These are phyloP conservation scores for Nineta flava DNA, from an alignment of 2,888 invertebrate species.

Conservation along the genomic window DNA sequence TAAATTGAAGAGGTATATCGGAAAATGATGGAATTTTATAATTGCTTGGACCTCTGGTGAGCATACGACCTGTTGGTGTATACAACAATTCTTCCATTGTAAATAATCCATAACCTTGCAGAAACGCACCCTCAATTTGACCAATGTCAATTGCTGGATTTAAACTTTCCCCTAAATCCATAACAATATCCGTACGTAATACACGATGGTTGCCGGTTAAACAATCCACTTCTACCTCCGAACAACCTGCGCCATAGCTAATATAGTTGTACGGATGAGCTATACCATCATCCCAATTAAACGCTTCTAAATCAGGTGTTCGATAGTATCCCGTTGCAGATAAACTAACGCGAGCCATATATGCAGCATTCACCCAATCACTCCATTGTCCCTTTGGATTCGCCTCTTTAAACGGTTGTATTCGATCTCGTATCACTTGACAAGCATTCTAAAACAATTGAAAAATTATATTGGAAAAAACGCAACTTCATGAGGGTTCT, in stretches of 20 bases:
- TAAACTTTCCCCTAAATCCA: conserved; percentile 89
- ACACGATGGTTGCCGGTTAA: conserved; percentile 88
- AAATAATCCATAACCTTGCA: conserved; percentile 88
- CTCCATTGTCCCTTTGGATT: conserved; percentile 73
- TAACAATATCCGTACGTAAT: conserved; percentile 79
- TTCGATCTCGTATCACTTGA: conserved; percentile 48
- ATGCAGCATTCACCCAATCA: conserved; percentile 65
- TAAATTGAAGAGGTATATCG: conserved; percentile 83
- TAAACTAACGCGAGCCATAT: conserved; percentile 58
- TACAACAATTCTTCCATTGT: conserved; percentile 81
- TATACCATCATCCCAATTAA: conserved; percentile 48
- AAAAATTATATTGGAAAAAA: too few species aligned
- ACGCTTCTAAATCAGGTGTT: conserved; percentile 52
- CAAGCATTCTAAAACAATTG: conserved; percentile 50
- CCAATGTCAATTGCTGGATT: conserved; percentile 96
- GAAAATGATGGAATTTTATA: conserved; percentile 90
- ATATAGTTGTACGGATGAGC: conserved; percentile 71
- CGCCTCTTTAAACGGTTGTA: conserved; percentile 56
- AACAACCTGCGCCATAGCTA: conserved; percentile 71
- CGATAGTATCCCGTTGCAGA: conserved; percentile 73
- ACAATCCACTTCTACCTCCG: conserved; percentile 87
- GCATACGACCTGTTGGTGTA: conserved; percentile 66
- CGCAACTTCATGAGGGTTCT: background rate
- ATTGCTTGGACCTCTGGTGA: conserved; percentile 79
- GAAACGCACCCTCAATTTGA: conserved; percentile 88